phyloP scores from a whole-genome alignment of 2,888 invertebrate genomes.

The Neoascia interrupta region DNA sequence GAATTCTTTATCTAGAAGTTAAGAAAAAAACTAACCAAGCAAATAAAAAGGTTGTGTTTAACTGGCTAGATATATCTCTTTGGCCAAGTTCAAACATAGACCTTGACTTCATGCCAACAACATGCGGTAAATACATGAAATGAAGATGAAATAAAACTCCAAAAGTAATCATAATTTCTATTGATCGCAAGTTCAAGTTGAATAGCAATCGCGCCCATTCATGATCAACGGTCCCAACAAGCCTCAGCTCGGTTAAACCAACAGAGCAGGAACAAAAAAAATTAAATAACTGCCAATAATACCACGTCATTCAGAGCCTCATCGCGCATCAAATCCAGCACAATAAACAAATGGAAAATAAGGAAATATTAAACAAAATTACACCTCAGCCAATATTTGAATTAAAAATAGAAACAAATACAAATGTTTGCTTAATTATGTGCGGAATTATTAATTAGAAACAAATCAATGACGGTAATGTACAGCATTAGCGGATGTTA shows the following conservation, averaged over 20 bases:
- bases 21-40: no score
- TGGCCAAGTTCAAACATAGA: no score
- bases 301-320: conserved; percentile 19
- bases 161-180: conserved; percentile 49
- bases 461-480: conserved; percentile 56
- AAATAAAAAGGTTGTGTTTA: no score
- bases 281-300: conserved; percentile 23
- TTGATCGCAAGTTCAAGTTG: conserved; percentile 66
- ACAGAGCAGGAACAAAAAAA: conserved; percentile 26
- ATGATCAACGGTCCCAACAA: neutral
- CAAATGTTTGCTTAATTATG: conserved; percentile 44
- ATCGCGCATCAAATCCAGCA: conserved; percentile 7
- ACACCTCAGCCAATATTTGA: conserved; percentile 59
- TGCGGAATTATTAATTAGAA: conserved; percentile 61
- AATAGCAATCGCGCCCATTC: conserved; percentile 46
- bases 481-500: conserved; percentile 11
- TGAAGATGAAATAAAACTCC: conserved; percentile 20
- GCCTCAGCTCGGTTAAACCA: conserved; percentile 33
- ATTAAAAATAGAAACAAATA: conserved; percentile 13
- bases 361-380: conserved; percentile 56
- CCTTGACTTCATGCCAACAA: conserved; percentile 32
- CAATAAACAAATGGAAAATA: conserved; percentile 40
- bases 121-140: neutral
- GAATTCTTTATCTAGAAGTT: no score
- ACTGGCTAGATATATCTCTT: no score